These are phyloP conservation scores for Drosophila paracracens DNA, from an alignment of 2,888 invertebrate species.

Conservation along the genomic window DNA sequence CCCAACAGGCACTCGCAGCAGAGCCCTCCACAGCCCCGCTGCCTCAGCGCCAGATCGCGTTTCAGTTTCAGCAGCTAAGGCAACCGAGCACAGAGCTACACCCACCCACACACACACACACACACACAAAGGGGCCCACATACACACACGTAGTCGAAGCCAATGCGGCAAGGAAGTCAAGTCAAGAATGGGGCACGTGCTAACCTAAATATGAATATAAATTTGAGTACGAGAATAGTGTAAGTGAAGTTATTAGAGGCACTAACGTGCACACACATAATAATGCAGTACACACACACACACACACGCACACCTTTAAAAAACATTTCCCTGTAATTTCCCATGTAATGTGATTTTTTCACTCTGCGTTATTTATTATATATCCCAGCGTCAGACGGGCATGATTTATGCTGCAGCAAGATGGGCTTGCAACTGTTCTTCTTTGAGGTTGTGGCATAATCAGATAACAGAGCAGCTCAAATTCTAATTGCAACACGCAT, in stretches of 20 bases:
- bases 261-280: constrained; percentile 46
- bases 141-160: neutral
- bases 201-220: constrained; percentile 40
- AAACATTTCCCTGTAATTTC: constrained; percentile 40
- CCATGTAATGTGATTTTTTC: constrained; percentile 50
- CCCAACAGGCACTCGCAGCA: constrained; percentile 67
- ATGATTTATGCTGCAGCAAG: constrained; percentile 46
- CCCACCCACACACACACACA: constrained; percentile 12
- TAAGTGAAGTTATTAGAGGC: constrained; percentile 75
- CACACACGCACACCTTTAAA: constrained; percentile 41
- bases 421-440: constrained; percentile 1
- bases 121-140: neutral
- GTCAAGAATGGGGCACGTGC: constrained; percentile 52
- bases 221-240: constrained; percentile 66
- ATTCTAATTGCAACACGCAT: constrained; percentile 34
- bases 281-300: constrained; percentile 26
- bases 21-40: neutral
- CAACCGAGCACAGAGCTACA: constrained; percentile 18
- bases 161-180: constrained; percentile 42
- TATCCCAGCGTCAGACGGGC: constrained; percentile 14
- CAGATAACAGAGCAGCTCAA: constrained; percentile 30
- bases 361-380: neutral
- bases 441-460: constrained; percentile 4
- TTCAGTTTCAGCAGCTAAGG: constrained; percentile 16
- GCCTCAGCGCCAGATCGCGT: constrained; percentile 12